Evolutionary conservation across 1,140 invertebrate species (phyloP).

Genomic region (Mizuhopecten yessoensis): DNA sequence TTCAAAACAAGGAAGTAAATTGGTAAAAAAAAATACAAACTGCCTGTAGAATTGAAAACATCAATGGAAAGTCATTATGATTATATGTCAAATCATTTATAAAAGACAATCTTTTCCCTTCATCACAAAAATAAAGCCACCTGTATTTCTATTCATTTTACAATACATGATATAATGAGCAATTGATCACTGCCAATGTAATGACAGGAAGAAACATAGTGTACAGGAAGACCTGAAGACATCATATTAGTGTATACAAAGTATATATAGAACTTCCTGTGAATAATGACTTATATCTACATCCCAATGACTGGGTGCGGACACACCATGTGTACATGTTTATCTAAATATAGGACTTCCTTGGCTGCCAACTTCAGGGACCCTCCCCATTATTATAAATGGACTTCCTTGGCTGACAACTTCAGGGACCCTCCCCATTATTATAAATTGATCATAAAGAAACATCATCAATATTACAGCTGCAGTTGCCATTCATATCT

Average conservation of each 20-base stretch:
- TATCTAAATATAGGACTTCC: conserved; percentile 22
- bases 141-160: too few species aligned
- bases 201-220: background rate
- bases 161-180: background rate
- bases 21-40: too few species aligned
- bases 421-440: background rate
- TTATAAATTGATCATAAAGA: background rate
- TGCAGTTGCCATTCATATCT: too few species aligned
- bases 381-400: background rate
- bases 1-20: too few species aligned
- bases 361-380: background rate
- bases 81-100: too few species aligned
- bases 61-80: too few species aligned
- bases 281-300: background rate
- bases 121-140: too few species aligned
- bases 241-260: background rate
- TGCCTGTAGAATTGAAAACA: too few species aligned
- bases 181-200: background rate
- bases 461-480: too few species aligned
- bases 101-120: too few species aligned
- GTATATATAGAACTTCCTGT: background rate
- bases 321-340: background rate
- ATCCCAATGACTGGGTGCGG: background rate
- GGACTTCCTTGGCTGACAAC: background rate
- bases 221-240: too few species aligned